These are phyloP conservation scores for Epiblema foenella DNA, from an alignment of 2,888 invertebrate genomes.

Conservation along the genomic window DNA sequence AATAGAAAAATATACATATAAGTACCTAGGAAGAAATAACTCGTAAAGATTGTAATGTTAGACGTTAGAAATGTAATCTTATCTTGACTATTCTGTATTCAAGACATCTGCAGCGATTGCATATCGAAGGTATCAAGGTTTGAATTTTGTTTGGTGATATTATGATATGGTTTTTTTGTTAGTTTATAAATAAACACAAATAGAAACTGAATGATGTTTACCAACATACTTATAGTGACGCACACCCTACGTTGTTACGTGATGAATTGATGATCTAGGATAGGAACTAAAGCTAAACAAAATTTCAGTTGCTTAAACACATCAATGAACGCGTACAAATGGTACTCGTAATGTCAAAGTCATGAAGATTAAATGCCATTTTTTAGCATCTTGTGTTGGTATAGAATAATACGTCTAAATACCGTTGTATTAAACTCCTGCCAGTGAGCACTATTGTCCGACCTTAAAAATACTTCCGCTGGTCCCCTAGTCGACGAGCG, in stretches of 20 bases:
- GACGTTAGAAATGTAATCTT: neutral
- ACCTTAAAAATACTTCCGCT: conserved; percentile 68
- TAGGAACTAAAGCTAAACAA: neutral
- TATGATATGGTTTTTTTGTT: neutral
- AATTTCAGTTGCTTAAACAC: neutral
- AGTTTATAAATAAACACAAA: conserved; percentile 2
- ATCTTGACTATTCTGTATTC: neutral
- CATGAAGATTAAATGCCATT: neutral
- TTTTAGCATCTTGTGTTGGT: neutral
- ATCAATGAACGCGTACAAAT: neutral
- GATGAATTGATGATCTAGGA: neutral
- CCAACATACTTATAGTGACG: too few species aligned
- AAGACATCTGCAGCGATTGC: neutral
- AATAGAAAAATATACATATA: too few species aligned
- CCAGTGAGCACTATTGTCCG: conserved; percentile 43
- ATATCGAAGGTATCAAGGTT: neutral
- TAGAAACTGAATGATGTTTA: too few species aligned
- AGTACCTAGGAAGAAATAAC: neutral
- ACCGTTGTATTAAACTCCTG: conserved; percentile 14
- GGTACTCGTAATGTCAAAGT: neutral
- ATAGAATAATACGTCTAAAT: neutral
- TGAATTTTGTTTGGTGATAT: neutral
- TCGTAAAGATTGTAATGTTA: neutral
- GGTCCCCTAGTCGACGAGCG: conserved; percentile 56
- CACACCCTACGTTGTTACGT: too few species aligned